Percentiles rank a stretch among this genome's conserved stretches.
phyloP scores from a whole-genome alignment of 92 coral and sea anemone species.

The Actinostola sp. region DNA sequence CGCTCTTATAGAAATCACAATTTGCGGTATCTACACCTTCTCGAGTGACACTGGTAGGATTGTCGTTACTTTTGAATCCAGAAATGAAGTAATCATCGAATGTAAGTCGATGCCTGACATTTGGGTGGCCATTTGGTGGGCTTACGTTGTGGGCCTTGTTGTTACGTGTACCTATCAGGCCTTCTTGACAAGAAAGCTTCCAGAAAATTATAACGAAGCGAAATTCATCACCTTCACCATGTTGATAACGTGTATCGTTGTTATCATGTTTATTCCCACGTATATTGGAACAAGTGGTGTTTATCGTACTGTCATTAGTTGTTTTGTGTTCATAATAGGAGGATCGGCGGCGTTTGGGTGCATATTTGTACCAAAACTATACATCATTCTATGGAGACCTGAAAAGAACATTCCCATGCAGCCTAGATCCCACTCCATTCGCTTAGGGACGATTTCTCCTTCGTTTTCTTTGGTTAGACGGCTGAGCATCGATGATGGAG shows the following conservation, averaged over 20 bases:
- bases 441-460: constrained; percentile 75
- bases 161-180: constrained; percentile 92
- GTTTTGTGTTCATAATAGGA: constrained; percentile 80
- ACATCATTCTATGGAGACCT: constrained; percentile 87
- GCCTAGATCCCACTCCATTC: constrained; percentile 62
- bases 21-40: constrained; percentile 48
- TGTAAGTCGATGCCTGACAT: constrained; percentile 64
- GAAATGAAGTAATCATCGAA: constrained; percentile 69
- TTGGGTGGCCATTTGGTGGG: constrained; percentile 82
- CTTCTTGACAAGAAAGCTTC: constrained; percentile 84
- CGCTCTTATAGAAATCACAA: constrained; percentile 57
- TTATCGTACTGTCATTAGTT: constrained; percentile 76
- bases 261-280: constrained; percentile 78
- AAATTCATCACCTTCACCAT: constrained; percentile 91
- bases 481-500: constrained; percentile 53
- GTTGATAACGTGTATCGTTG: constrained; percentile 83
- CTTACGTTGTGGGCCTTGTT: constrained; percentile 77
- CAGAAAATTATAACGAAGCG: constrained; percentile 95
- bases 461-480: constrained; percentile 65
- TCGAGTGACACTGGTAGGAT: constrained; percentile 61
- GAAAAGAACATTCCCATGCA: constrained; percentile 88
- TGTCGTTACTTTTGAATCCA: constrained; percentile 57
- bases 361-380: constrained; percentile 90
- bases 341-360: constrained; percentile 76
- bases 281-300: constrained; percentile 79